phyloP scores from a whole-genome alignment of 1,140 invertebrate genomes.

The Melanaphis sacchari region DNA sequence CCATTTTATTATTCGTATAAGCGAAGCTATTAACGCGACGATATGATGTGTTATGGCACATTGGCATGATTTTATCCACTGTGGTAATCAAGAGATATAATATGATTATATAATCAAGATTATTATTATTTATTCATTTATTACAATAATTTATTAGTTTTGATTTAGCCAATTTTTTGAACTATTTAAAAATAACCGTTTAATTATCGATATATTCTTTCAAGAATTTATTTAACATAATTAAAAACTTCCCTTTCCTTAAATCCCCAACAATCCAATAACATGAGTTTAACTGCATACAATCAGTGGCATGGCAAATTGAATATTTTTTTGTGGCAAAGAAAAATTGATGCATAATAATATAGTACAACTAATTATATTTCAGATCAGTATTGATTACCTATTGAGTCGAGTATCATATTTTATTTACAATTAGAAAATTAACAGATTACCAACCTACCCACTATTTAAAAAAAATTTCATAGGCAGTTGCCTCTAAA shows the following conservation, averaged over 20 bases:
- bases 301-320: no score
- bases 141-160: not conserved
- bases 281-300: not conserved
- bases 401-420: no score
- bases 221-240: not conserved
- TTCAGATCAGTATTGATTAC: no score
- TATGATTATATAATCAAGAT: not conserved
- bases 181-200: not conserved
- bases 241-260: not conserved
- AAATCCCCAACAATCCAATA: not conserved
- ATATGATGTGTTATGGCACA: not conserved
- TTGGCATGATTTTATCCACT: not conserved
- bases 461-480: no score
- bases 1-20: not conserved
- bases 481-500: no score
- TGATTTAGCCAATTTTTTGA: no score
- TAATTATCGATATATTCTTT: not conserved
- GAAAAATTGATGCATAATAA: no score
- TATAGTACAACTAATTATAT: no score
- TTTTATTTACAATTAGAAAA: no score
- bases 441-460: no score
- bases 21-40: not conserved
- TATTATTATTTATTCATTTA: not conserved
- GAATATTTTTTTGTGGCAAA: no score
- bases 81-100: not conserved